These are phyloP conservation scores for Diplolepis rosae DNA, from an alignment of 2,888 invertebrate species.

Conservation along the genomic window DNA sequence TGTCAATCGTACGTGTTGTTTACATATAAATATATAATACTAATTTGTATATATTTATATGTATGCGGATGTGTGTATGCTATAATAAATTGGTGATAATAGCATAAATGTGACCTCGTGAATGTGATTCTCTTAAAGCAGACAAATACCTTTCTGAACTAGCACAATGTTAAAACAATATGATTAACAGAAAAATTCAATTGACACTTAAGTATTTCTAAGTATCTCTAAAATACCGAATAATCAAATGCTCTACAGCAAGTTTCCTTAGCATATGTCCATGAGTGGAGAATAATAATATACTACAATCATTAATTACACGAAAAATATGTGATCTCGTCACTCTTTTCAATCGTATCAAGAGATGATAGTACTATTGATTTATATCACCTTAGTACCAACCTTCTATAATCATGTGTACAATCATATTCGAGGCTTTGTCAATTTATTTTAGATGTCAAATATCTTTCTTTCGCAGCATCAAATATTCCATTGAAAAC, in stretches of 20 bases:
- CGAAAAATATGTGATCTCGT: constrained; percentile 16
- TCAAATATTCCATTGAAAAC: background rate
- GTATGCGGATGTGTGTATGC: constrained; percentile 2
- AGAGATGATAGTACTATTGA: constrained; percentile 9
- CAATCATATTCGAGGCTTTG: constrained; percentile 2
- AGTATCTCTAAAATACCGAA: constrained; percentile 27
- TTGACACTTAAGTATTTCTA: constrained; percentile 1
- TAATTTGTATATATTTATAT: constrained; percentile 16
- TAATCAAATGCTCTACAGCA: constrained; percentile 20
- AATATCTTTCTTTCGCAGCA: background rate
- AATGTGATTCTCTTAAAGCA: background rate
- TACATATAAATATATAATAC: constrained; percentile 21
- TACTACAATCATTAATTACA: constrained; percentile 24
- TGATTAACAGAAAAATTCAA: constrained; percentile 6
- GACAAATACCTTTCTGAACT: constrained; percentile 13
- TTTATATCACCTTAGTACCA: constrained; percentile 4
- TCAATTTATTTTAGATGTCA: background rate
- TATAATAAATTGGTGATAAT: constrained; percentile 19
- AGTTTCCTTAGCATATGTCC: background rate
- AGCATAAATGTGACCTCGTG: constrained; percentile 16
- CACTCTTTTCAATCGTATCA: constrained; percentile 1
- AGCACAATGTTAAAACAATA: constrained; percentile 13
- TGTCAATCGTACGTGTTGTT: constrained; percentile 5
- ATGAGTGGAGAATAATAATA: constrained; percentile 16
- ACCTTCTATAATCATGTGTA: background rate